Conservation (phyloP, 1,140 invertebrate species). For the Brachionus asplanchnoidis region DNA sequence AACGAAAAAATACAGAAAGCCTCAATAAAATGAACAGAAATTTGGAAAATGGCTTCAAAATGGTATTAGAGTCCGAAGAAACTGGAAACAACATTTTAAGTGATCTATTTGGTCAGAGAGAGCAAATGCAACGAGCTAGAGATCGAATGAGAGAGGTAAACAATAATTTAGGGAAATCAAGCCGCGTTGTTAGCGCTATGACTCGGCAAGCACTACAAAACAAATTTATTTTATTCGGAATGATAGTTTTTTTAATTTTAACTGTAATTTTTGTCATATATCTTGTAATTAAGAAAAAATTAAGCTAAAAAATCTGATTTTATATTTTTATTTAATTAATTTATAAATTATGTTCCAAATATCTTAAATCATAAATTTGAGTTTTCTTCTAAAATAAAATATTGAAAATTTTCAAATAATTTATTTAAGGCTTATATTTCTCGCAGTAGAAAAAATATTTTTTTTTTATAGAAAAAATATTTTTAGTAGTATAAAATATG, state of each 20-base stretch:
- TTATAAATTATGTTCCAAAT: neutral
- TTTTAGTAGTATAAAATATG: no score
- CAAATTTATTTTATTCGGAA: slow-evolving; percentile 19
- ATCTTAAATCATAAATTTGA: neutral
- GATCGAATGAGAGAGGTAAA: slow-evolving; percentile 24
- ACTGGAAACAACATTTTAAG: slow-evolving; percentile 29
- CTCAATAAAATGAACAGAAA: slow-evolving; percentile 28
- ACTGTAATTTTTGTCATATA: slow-evolving; percentile 14
- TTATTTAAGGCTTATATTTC: no score
- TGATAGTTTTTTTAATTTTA: neutral
- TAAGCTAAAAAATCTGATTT: neutral
- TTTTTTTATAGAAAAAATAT: no score
- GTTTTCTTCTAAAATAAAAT: neutral
- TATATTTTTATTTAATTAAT: neutral
- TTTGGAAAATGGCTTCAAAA: slow-evolving; percentile 28
- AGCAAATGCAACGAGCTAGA: slow-evolving; percentile 5
- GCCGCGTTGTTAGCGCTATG: slow-evolving; percentile 1
- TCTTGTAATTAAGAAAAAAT: slow-evolving; percentile 38
- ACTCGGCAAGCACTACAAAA: slow-evolving; percentile 2
- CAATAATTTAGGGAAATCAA: slow-evolving; percentile 33
- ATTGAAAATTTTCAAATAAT: no score
- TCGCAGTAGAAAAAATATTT: no score
- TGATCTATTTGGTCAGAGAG: slow-evolving; percentile 37
- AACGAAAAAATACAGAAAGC: slow-evolving; percentile 12
- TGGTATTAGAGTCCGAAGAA: slow-evolving; percentile 38